These are phyloP conservation scores for Ornithoptera alexandrae DNA, from an alignment of 2,888 invertebrate genomes.

Conservation along the genomic window DNA sequence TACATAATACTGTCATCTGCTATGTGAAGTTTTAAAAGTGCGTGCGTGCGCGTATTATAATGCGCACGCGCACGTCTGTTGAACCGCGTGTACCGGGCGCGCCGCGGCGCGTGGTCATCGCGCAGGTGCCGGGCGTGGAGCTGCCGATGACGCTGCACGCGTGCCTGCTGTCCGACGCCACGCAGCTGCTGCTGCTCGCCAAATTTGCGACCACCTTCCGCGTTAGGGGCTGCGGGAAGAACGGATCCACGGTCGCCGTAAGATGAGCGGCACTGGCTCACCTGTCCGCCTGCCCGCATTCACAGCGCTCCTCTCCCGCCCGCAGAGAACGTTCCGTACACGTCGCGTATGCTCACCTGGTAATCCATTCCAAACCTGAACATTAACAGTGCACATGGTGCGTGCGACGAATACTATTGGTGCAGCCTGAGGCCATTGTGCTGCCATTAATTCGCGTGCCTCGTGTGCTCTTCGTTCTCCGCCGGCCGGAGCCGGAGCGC, in stretches of 20 bases:
- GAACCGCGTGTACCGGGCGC: not conserved
- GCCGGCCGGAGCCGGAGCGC: no score
- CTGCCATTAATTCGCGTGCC: no score
- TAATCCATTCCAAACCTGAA: not conserved
- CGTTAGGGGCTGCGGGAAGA: conserved; percentile 95
- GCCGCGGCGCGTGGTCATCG: conserved; percentile 43
- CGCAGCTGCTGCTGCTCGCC: conserved; percentile 82
- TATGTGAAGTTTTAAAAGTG: no score
- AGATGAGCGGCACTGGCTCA: conserved; percentile 55
- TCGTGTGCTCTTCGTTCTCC: no score
- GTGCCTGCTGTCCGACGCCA: conserved; percentile 78
- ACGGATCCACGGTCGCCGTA: conserved; percentile 98
- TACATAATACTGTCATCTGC: no score
- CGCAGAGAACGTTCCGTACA: not conserved
- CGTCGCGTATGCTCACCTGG: not conserved
- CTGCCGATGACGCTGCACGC: conserved; percentile 63
- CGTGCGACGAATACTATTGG: no score
- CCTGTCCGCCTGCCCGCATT: not conserved
- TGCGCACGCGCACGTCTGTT: not conserved
- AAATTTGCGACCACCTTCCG: conserved; percentile 86
- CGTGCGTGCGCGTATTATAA: no score
- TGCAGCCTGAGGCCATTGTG: no score
- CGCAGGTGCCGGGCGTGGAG: conserved; percentile 47
- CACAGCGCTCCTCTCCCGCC: not conserved
- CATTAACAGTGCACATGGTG: no score